These are phyloP conservation scores for Hybognathus amarus DNA, from an alignment of 2,797 vertebrate genomes.

Conservation along the genomic window DNA sequence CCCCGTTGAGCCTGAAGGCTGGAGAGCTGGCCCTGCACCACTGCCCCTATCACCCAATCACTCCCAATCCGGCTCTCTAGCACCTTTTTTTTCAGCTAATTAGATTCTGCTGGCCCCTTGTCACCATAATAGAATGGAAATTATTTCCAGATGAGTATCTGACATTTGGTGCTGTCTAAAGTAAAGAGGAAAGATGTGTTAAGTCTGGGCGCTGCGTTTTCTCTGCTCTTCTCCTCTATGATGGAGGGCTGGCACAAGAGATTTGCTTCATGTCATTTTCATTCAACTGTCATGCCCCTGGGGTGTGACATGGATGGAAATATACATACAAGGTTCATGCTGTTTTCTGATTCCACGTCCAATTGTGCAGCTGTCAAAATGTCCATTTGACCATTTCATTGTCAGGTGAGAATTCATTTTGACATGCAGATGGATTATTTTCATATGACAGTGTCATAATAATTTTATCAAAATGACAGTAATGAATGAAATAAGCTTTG, in stretches of 20 bases:
- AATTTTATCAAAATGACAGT: constrained; percentile 37
- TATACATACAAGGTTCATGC: constrained; percentile 26
- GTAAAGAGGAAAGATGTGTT: constrained; percentile 65
- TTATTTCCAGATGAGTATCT: constrained; percentile 81
- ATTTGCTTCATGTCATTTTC: constrained; percentile 39
- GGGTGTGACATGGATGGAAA: constrained; percentile 38
- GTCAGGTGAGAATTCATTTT: constrained; percentile 15
- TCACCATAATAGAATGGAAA: constrained; percentile 77
- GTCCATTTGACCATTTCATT: constrained; percentile 35
- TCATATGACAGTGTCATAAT: constrained; percentile 38
- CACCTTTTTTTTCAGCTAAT: constrained; percentile 75
- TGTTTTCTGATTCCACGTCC: constrained; percentile 25
- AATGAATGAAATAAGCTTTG: constrained; percentile 19
- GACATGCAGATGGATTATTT: constrained; percentile 37
- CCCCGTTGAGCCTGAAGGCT: constrained; percentile 42
- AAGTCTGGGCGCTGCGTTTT: constrained; percentile 32
- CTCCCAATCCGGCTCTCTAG: constrained; percentile 68
- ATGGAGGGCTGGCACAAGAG: constrained; percentile 27
- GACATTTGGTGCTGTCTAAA: constrained; percentile 72
- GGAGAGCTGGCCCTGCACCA: constrained; percentile 26
- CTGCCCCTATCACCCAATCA: constrained; percentile 59
- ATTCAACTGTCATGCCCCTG: constrained; percentile 24
- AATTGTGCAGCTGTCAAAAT: constrained; percentile 42
- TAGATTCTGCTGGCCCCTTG: constrained; percentile 74
- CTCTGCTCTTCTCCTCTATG: constrained; percentile 55